A percentile compares a stretch with the other conserved stretches of the same genome.
These are phyloP conservation scores for Octonoba sinensis DNA, from an alignment of 2,888 invertebrate genomes.

Conservation along the genomic window DNA sequence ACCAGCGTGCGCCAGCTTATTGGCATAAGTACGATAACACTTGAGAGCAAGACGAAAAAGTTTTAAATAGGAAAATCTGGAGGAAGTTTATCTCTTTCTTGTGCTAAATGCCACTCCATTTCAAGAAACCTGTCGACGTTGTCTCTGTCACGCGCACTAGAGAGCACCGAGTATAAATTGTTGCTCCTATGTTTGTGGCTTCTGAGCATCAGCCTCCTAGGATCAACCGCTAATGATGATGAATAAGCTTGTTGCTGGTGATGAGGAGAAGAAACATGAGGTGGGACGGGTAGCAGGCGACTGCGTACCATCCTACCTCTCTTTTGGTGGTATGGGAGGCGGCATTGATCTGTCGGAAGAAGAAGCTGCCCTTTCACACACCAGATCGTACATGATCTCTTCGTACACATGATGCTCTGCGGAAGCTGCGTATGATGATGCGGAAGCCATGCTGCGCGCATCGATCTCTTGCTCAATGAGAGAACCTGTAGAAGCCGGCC, in stretches of 20 bases:
- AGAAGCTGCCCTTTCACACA: constrained; percentile 29
- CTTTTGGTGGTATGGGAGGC: constrained; percentile 66
- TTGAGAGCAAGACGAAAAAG: neutral
- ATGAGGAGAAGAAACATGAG: constrained; percentile 10
- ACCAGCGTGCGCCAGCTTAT: constrained; percentile 26
- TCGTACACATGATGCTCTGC: constrained; percentile 70
- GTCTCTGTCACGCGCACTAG: constrained; percentile 67
- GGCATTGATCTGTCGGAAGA: constrained; percentile 55
- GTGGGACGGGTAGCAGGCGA: constrained; percentile 44
- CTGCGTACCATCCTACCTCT: constrained; percentile 29
- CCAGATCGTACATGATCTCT: constrained; percentile 69
- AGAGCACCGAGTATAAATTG: constrained; percentile 69
- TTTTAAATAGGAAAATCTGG: constrained; percentile 53
- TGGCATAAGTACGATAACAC: neutral
- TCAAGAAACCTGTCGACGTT: constrained; percentile 69
- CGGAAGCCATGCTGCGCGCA: constrained; percentile 35
- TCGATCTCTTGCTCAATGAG: constrained; percentile 52
- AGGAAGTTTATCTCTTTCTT: constrained; percentile 43
- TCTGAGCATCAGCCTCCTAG: constrained; percentile 60
- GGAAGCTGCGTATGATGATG: constrained; percentile 49
- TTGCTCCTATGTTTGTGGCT: constrained; percentile 67
- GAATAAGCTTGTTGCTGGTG: constrained; percentile 26
- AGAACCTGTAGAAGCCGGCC: constrained; percentile 56
- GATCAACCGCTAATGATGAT: constrained; percentile 27
- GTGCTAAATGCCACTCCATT: constrained; percentile 66